phyloP scores from a whole-genome alignment of 1,140 invertebrate genomes.

The Megalonaias nervosa region DNA sequence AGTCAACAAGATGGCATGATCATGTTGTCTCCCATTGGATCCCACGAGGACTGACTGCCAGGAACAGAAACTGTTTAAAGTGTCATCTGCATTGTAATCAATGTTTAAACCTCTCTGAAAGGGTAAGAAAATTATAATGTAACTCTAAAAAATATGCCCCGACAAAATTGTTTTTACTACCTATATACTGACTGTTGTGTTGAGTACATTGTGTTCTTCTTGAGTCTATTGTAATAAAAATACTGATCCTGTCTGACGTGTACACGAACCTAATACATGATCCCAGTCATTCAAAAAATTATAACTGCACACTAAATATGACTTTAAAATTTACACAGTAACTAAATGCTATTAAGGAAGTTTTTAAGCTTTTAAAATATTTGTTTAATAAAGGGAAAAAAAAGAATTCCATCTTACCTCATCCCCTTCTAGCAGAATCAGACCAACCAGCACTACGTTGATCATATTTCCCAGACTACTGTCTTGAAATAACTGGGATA shows the following conservation, averaged over 20 bases:
- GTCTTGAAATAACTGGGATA: conserved; percentile 64
- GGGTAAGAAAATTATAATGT: conserved; percentile 1
- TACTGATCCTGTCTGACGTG: not conserved
- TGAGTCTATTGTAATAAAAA: not conserved
- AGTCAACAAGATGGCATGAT: conserved; percentile 92
- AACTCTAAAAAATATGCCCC: not conserved
- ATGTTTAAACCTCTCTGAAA: conserved; percentile 63
- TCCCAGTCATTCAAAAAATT: not conserved
- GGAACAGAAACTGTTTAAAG: conserved; percentile 87
- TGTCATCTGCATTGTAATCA: conserved; percentile 80
- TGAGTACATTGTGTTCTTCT: not conserved
- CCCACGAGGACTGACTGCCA: conserved; percentile 86
- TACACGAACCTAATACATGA: not conserved
- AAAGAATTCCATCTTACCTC: conserved; percentile 50
- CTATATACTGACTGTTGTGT: too few species aligned
- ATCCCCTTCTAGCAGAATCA: conserved; percentile 64
- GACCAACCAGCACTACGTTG: conserved; percentile 59
- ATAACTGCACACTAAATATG: not conserved
- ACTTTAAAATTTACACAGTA: too few species aligned
- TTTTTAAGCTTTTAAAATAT: not conserved
- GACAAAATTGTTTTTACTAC: too few species aligned
- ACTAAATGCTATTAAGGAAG: too few species aligned
- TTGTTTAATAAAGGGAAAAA: not conserved
- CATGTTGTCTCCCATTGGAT: conserved; percentile 86
- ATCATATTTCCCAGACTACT: conserved; percentile 61